Conservation (phyloP, 2,113 vertebrate species). For the Oncorhynchus gorbuscha region DNA sequence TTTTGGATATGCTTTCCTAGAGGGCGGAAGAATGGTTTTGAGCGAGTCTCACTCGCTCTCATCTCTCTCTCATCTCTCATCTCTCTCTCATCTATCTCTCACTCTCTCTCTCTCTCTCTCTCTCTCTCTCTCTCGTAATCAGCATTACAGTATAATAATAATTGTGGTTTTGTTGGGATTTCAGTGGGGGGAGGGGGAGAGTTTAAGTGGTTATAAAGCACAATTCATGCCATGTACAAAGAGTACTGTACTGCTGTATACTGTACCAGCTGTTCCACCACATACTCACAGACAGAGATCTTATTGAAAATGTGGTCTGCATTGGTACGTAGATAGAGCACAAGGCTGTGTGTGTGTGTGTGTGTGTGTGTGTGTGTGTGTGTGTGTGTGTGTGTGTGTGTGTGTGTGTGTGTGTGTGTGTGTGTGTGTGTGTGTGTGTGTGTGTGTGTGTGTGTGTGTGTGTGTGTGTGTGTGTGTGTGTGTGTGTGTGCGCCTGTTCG, state of each 20-base stretch:
- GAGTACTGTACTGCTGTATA: constrained; percentile 50
- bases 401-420: too few relatives aligned
- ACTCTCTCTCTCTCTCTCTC: too few relatives aligned
- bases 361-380: too few relatives aligned
- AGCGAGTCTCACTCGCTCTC: constrained; percentile 42
- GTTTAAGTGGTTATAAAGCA: constrained; percentile 65
- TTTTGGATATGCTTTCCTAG: constrained; percentile 63
- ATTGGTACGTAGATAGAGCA: constrained; percentile 41
- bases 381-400: too few relatives aligned
- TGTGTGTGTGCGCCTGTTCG: too few relatives aligned
- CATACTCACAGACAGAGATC: constrained; percentile 41
- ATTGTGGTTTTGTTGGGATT: constrained; percentile 75
- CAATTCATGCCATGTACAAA: constrained; percentile 68
- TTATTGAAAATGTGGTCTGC: constrained; percentile 50
- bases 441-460: too few relatives aligned
- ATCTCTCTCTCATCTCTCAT: too few relatives aligned
- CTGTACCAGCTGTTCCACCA: constrained; percentile 46
- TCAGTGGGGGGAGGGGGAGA: constrained; percentile 24
- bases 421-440: too few relatives aligned
- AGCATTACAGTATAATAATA: constrained; percentile 72
- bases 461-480: neutral
- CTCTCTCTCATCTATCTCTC: too few relatives aligned
- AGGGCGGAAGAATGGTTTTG: constrained; percentile 48
- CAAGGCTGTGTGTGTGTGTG: constrained; percentile 41
- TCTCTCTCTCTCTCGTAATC: constrained; percentile 45